Percentiles rank a stretch among this genome's conserved stretches.
Evolutionary conservation across 2,113 vertebrate genomes (phyloP).

Genomic region (Cardinalis cardinalis): DNA sequence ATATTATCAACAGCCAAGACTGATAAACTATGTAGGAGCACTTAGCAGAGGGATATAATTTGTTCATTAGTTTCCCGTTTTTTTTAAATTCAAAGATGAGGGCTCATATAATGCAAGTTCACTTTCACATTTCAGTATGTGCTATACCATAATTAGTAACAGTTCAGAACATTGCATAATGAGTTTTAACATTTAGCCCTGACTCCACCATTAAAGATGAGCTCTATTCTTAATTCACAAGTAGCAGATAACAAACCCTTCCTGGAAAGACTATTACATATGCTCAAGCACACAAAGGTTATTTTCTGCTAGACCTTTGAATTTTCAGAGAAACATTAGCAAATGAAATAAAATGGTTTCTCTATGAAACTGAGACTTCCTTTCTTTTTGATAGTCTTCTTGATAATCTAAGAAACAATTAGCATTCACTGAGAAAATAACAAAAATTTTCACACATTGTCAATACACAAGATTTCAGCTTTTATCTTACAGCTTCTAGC

Average conservation of each 20-base stretch:
- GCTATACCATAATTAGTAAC: background rate
- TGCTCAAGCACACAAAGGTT: background rate
- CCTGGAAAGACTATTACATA: background rate
- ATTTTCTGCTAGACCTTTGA: background rate
- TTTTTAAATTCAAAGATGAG: background rate
- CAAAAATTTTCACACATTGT: background rate
- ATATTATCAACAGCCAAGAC: background rate
- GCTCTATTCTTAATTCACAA: background rate
- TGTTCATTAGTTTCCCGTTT: background rate
- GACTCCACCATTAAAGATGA: background rate
- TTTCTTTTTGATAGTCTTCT: background rate
- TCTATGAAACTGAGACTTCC: background rate
- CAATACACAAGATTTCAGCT: background rate
- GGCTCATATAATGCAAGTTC: background rate
- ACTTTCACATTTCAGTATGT: background rate
- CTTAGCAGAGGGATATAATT: background rate
- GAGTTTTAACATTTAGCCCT: background rate
- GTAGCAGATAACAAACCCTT: background rate
- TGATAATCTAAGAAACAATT: background rate
- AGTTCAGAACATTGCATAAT: background rate
- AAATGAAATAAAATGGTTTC: background rate
- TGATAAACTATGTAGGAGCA: background rate
- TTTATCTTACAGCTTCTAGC: background rate
- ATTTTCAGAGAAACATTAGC: background rate
- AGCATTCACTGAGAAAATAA: background rate